Evolutionary conservation across 2,113 vertebrate genomes (phyloP).

Genomic region (Tachysurus vachellii): DNA sequence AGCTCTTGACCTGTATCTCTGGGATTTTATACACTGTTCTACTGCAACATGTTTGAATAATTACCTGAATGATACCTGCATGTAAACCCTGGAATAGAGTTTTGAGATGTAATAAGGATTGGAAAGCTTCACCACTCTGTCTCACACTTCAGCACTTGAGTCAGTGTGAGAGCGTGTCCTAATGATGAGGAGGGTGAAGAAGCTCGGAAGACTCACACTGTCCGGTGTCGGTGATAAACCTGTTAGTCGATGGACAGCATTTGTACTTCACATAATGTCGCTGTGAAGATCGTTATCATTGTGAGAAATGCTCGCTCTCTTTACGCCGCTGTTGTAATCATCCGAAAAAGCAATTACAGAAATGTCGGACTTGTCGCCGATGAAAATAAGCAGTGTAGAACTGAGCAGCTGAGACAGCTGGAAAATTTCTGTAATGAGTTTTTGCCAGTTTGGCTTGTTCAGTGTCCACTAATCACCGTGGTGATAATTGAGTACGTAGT

Average conservation of each 20-base stretch:
- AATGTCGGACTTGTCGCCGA: not conserved
- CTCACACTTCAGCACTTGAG: not conserved
- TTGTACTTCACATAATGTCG: not conserved
- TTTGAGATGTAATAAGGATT: not conserved
- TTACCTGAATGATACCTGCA: not conserved
- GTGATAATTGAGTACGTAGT: not conserved
- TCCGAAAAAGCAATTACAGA: slow-evolving; percentile 25
- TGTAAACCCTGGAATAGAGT: not conserved
- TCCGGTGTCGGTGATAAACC: not conserved
- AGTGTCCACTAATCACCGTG: not conserved
- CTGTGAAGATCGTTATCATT: not conserved
- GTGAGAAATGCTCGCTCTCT: not conserved
- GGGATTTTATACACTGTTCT: too few species aligned
- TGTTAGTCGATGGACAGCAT: not conserved
- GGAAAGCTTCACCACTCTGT: not conserved
- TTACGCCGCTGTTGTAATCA: not conserved
- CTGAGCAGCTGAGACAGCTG: not conserved
- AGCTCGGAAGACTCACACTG: not conserved
- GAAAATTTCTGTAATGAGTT: slow-evolving; percentile 13
- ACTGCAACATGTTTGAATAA: too few species aligned
- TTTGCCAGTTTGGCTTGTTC: not conserved
- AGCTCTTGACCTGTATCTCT: too few species aligned
- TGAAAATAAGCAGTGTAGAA: not conserved
- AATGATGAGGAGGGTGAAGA: not conserved
- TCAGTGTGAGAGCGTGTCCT: not conserved